phyloP scores from a whole-genome alignment of 2,888 invertebrate species.

The Apocheima hispidaria region DNA sequence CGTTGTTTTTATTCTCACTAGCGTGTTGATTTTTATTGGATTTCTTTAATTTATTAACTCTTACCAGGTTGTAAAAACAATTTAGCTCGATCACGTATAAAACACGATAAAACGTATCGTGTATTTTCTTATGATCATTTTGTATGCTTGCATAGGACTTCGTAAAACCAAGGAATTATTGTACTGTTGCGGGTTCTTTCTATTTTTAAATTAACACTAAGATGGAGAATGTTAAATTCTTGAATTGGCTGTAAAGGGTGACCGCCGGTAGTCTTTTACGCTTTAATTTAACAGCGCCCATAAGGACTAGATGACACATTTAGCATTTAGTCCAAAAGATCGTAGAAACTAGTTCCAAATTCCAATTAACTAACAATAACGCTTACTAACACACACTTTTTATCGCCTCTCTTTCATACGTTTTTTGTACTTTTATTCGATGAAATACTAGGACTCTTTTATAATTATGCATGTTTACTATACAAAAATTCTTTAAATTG shows the following conservation, averaged over 20 bases:
- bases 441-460: no score
- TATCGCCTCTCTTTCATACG: no score
- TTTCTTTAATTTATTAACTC: constrained; percentile 5
- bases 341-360: no score
- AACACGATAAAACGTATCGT: constrained; percentile 19
- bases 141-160: constrained; percentile 15
- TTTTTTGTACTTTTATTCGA: no score
- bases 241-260: neutral
- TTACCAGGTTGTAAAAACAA: constrained; percentile 10
- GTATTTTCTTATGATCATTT: constrained; percentile 9
- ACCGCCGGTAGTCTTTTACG: neutral
- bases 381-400: no score
- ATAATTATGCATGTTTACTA: no score
- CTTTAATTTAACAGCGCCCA: no score
- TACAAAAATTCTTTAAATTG: no score
- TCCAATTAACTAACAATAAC: no score
- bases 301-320: no score
- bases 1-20: constrained; percentile 2
- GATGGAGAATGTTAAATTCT: neutral
- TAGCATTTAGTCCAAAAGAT: no score
- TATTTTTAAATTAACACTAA: constrained; percentile 13
- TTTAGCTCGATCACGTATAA: constrained; percentile 20
- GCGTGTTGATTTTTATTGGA: constrained; percentile 6
- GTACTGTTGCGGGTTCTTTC: constrained; percentile 1
- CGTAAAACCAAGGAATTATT: constrained; percentile 23